These are phyloP conservation scores for Dicyrtoma fusca DNA, from an alignment of 2,888 invertebrate genomes.

Conservation along the genomic window DNA sequence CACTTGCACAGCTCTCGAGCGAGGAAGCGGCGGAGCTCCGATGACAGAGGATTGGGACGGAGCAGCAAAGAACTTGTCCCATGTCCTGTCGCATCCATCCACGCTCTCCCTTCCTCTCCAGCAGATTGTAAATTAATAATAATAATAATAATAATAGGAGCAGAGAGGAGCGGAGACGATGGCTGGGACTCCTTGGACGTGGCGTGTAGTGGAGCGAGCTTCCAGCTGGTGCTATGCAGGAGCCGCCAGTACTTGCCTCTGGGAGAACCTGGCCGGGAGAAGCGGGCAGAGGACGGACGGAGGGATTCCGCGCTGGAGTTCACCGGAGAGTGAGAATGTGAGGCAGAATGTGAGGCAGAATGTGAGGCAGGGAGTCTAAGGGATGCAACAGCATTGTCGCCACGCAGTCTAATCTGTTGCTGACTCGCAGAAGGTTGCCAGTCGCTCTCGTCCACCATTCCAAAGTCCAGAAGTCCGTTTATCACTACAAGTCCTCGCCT, in stretches of 20 bases:
- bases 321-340: conserved; percentile 17
- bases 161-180: too few relatives aligned
- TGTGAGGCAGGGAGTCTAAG: conserved; percentile 25
- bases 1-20: not conserved
- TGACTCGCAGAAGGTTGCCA: conserved; percentile 27
- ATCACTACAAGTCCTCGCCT: not conserved
- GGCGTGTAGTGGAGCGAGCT: too few relatives aligned
- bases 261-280: too few relatives aligned
- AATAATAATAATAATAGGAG: too few relatives aligned
- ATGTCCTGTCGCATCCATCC: not conserved
- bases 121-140: too few relatives aligned
- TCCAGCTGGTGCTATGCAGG: too few relatives aligned
- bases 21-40: not conserved
- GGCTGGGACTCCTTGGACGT: too few relatives aligned
- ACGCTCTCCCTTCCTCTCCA: too few relatives aligned
- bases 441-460: too few relatives aligned
- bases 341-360: conserved; percentile 15
- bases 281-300: not conserved
- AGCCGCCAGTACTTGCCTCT: too few relatives aligned
- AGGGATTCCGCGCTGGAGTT: conserved; percentile 16
- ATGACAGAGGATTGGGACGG: not conserved
- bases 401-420: conserved; percentile 55
- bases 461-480: not conserved
- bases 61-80: not conserved
- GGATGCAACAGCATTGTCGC: conserved; percentile 41